A percentile compares a stretch with the other conserved stretches of the same genome.
Evolutionary conservation across 2,113 vertebrate species (phyloP).

Genomic region (Hippocampus zosterae): DNA sequence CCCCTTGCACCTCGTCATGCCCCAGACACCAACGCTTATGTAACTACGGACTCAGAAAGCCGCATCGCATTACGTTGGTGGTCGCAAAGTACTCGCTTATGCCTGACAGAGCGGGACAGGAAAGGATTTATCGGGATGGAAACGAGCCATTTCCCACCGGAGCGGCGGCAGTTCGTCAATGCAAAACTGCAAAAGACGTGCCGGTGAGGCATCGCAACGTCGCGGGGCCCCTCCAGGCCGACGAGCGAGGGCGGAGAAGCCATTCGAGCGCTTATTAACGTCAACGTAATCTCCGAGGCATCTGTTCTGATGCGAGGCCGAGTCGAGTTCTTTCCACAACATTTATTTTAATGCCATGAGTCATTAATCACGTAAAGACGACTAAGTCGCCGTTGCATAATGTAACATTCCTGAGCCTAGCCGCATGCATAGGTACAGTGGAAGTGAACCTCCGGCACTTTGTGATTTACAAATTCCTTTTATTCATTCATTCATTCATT

Average conservation of each 20-base stretch:
- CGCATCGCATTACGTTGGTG: conserved; percentile 42
- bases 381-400: conserved; percentile 9
- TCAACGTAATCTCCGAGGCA: conserved; percentile 15
- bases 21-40: conserved; percentile 52
- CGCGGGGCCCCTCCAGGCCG: background rate
- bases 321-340: conserved; percentile 29
- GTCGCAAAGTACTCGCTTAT: conserved; percentile 42
- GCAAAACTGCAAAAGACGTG: conserved; percentile 1
- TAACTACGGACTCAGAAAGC: conserved; percentile 49
- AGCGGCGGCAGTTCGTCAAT: conserved; percentile 13
- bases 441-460: background rate
- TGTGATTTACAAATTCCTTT: no score
- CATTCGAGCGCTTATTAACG: conserved; percentile 10
- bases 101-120: conserved; percentile 74
- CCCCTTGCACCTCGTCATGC: conserved; percentile 29
- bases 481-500: no score
- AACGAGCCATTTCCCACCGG: conserved; percentile 32
- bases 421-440: background rate
- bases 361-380: conserved; percentile 27
- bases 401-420: background rate
- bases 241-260: conserved; percentile 1
- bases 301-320: conserved; percentile 13
- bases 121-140: conserved; percentile 25
- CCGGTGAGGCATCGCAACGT: background rate
- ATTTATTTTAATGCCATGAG: conserved; percentile 26